These are phyloP conservation scores for Paracentrotus lividus DNA, from an alignment of 53 echinoderm and acorn worm genomes.

Conservation along the genomic window DNA sequence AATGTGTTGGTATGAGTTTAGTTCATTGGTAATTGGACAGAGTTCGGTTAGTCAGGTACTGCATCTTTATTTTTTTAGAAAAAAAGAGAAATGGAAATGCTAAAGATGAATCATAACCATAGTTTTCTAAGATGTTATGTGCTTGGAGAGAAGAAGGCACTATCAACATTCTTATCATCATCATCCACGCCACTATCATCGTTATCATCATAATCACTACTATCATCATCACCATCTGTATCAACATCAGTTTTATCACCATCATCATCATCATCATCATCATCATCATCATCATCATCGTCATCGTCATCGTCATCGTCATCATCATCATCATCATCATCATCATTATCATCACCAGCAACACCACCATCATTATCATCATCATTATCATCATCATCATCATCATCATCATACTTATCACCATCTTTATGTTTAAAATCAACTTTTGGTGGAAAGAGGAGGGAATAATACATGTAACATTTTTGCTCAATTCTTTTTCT, in stretches of 20 bases:
- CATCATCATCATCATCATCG: neutral
- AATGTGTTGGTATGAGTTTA: neutral
- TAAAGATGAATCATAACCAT: neutral
- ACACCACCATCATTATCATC: slow-evolving; percentile 18
- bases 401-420: neutral
- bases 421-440: neutral
- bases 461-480: too few species aligned
- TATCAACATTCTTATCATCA: neutral
- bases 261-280: neutral
- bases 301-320: neutral
- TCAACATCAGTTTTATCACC: neutral
- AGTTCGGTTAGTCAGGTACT: neutral
- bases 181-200: too few species aligned
- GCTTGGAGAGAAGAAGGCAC: too few species aligned
- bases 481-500: too few species aligned
- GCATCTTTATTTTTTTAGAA: neutral
- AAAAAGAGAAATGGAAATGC: neutral
- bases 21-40: neutral
- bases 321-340: slow-evolving; percentile 3
- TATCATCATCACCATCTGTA: neutral
- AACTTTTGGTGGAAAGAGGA: neutral
- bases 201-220: too few species aligned
- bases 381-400: slow-evolving; percentile 53
- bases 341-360: neutral
- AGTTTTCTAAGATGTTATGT: neutral